Conservation (phyloP, 2,797 vertebrate genomes). For the Halcyon leucocephala region DNA sequence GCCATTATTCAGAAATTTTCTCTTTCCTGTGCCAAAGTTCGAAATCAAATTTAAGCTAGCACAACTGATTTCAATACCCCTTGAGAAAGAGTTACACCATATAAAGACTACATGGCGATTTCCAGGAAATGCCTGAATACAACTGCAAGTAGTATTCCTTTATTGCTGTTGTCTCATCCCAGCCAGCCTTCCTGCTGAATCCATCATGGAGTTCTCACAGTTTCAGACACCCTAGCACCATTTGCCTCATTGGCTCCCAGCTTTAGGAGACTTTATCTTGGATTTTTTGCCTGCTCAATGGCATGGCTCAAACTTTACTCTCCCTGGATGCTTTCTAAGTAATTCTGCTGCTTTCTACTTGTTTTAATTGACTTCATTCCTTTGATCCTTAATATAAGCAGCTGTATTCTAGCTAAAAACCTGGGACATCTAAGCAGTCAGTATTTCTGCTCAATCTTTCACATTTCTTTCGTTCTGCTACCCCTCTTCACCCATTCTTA, state of each 20-base stretch:
- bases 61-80: neutral
- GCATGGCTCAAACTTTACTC: neutral
- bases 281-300: neutral
- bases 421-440: neutral
- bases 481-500: neutral
- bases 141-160: neutral
- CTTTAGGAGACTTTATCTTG: neutral
- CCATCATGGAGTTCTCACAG: neutral
- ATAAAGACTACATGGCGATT: neutral
- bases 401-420: neutral
- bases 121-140: neutral
- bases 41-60: neutral
- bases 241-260: neutral
- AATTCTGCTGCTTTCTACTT: neutral
- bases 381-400: neutral
- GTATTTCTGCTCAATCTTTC: neutral
- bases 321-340: neutral
- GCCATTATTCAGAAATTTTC: neutral
- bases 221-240: neutral
- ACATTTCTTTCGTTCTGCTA: neutral
- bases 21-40: neutral
- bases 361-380: neutral
- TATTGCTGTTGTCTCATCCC: neutral
- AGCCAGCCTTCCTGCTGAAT: neutral
- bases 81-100: neutral